A percentile compares a stretch with the other conserved stretches of the same genome.
phyloP scores from a whole-genome alignment of 1,140 invertebrate species.

The Ceratitis capitata region DNA sequence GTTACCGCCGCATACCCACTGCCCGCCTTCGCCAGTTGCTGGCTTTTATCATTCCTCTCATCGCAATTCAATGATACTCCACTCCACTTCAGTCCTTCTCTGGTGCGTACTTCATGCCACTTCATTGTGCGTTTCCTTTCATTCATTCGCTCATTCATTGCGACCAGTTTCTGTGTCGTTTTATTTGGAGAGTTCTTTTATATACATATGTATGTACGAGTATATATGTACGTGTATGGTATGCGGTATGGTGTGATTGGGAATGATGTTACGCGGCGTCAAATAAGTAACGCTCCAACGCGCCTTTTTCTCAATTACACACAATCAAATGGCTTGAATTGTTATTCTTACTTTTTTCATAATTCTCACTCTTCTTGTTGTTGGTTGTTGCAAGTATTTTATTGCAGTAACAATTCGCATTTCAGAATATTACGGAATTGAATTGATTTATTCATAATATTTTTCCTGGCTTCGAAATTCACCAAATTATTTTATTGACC shows the following conservation, averaged over 20 bases:
- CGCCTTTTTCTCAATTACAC: slow-evolving; percentile 24
- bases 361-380: not conserved
- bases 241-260: not conserved
- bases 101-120: slow-evolving; percentile 4
- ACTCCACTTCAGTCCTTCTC: slow-evolving; percentile 22
- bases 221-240: not conserved
- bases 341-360: not conserved
- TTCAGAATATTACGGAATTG: too few species aligned
- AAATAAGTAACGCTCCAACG: not conserved
- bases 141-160: slow-evolving; percentile 34
- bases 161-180: not conserved
- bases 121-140: slow-evolving; percentile 31
- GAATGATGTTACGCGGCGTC: not conserved
- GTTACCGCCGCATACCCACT: not conserved
- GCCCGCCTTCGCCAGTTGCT: not conserved
- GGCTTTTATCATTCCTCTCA: not conserved
- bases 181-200: not conserved
- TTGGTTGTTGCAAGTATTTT: not conserved
- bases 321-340: not conserved
- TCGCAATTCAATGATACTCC: slow-evolving; percentile 9
- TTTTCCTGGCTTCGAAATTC: too few species aligned
- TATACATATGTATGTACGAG: too few species aligned
- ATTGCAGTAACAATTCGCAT: too few species aligned
- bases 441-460: too few species aligned
- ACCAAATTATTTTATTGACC: too few species aligned